Evolutionary conservation across 2,888 invertebrate species (phyloP).

Genomic region (Drosophila percnosoma): DNA sequence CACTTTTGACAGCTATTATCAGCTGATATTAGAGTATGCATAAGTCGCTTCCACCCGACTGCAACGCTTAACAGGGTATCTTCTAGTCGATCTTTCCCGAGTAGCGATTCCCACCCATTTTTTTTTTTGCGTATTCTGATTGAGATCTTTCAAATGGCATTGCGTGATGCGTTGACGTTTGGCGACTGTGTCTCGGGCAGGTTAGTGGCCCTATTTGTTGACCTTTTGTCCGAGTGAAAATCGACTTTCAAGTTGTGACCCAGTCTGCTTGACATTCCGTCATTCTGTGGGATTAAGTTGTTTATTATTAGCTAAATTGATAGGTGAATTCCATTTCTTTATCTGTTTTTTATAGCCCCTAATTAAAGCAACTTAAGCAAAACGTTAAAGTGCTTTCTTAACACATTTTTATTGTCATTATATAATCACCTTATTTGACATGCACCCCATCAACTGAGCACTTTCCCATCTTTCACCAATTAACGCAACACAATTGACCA

Average conservation of each 20-base stretch:
- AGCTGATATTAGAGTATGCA: not conserved
- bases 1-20: too few relatives aligned
- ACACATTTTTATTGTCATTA: constrained; percentile 26
- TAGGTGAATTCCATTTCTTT: constrained; percentile 36
- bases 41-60: not conserved
- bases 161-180: constrained; percentile 48
- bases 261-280: constrained; percentile 17
- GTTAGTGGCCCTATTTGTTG: constrained; percentile 22
- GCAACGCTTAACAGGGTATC: not conserved
- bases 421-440: constrained; percentile 28
- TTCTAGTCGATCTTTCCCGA: not conserved
- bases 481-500: constrained; percentile 31
- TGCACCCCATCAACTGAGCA: constrained; percentile 28
- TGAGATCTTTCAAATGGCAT: constrained; percentile 46
- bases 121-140: constrained; percentile 34
- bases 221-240: constrained; percentile 31
- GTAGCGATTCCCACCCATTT: not conserved
- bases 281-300: constrained; percentile 1
- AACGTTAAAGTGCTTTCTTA: constrained; percentile 19
- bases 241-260: constrained; percentile 46
- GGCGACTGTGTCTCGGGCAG: constrained; percentile 1
- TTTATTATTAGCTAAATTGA: constrained; percentile 34
- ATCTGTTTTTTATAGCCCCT: constrained; percentile 29
- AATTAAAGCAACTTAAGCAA: constrained; percentile 42
- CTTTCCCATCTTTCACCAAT: constrained; percentile 68